Evolutionary conservation across 1,140 invertebrate species (phyloP), one percentile per base, ranked within the genome.

Genomic region (Acromyrmex charruanus): DNA sequence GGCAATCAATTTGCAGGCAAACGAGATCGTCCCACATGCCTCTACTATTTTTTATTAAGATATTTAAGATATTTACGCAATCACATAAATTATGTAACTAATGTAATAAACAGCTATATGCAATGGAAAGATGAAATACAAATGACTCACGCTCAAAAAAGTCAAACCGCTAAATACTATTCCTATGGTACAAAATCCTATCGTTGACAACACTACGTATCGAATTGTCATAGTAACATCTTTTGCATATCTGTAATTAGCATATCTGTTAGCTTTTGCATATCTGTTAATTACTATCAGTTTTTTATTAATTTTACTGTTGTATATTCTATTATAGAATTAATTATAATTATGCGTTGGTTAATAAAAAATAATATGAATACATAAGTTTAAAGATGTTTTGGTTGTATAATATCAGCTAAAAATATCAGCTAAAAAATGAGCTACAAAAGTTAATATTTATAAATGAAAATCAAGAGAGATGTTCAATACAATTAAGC

Each of bases 91-190:
- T 91, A 44, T 90, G 88, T 58, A 91, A 31, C 31, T 31, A 31
- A 31, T 31, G 31, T 3, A 31, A 31, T 31, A 3, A 31, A 93
- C n/a, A 75, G 87, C 0, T 89, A 88, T 18, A 63, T 35, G 0
- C 31, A 18, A 77, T 58, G n/a, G 89, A 92, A 75, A 89, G 90
- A 12, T 91, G 9, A 7, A 21, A 7, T 87, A 16, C 0, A 10
- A 10, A 44, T 44, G 39, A 44, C 91, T 86, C n/a, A 91, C 87
- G 6, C 92, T 92, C 0, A 91, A 63, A 18, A 77, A 74, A 0
- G 89, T 53, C 7, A 77, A 69, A 7, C 89, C 81, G 0, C 75
- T 58, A 3, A 87, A 86, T 25, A 92, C 82, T 18, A 92, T 49
- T 18, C 66, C 84, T 1, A 89, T 81, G 5, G 93, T 79, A 0